A percentile compares a stretch with the other conserved stretches of the same genome.
Conservation (phyloP, 2,113 vertebrate species). For the Ascaphus truei region DNA sequence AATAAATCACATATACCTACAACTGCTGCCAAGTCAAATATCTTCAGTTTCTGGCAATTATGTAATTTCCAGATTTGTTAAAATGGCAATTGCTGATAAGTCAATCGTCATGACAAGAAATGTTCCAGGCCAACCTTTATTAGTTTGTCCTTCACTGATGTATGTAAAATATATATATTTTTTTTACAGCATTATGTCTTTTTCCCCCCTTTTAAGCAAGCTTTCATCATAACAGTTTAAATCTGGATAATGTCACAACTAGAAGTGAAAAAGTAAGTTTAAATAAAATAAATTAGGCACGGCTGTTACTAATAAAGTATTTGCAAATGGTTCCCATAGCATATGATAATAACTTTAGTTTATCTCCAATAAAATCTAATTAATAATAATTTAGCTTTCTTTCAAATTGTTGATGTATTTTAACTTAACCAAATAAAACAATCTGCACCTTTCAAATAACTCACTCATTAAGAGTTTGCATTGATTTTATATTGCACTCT, state of each 20-base stretch:
- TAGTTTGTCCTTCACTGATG: constrained; percentile 69
- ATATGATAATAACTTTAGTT: constrained; percentile 63
- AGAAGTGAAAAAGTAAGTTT: constrained; percentile 67
- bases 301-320: constrained; percentile 67
- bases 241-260: constrained; percentile 78
- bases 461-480: too few species aligned
- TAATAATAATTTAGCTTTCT: too few species aligned
- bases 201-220: constrained; percentile 54
- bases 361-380: constrained; percentile 50
- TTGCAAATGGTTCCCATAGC: constrained; percentile 59
- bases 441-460: too few species aligned
- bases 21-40: constrained; percentile 76
- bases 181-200: constrained; percentile 54
- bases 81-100: constrained; percentile 73
- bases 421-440: too few species aligned
- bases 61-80: constrained; percentile 76
- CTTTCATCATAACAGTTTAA: constrained; percentile 75
- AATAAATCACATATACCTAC: constrained; percentile 73
- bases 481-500: too few species aligned
- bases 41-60: constrained; percentile 79
- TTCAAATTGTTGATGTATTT: too few species aligned
- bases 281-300: constrained; percentile 61
- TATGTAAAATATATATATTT: constrained; percentile 63
- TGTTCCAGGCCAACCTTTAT: constrained; percentile 75
- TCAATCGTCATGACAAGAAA: constrained; percentile 70